Conservation (phyloP, 2,797 vertebrate species). For the Ibycter americanus region DNA sequence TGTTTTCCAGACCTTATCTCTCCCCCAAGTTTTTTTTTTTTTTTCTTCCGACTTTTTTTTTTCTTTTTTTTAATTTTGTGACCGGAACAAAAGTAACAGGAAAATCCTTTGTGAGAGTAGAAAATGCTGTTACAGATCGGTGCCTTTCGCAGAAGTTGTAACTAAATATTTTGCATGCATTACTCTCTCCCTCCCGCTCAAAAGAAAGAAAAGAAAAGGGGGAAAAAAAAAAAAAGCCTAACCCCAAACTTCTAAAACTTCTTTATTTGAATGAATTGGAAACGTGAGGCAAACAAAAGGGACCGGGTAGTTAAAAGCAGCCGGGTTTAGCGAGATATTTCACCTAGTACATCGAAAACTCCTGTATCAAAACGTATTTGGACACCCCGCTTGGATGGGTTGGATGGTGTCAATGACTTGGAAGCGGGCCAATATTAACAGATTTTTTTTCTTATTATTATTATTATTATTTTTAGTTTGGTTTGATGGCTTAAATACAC, state of each 20-base stretch:
- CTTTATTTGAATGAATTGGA: slow-evolving; percentile 17
- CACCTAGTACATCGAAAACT: neutral
- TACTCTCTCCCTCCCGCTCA: neutral
- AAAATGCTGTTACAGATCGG: slow-evolving; percentile 59
- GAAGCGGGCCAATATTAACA: neutral
- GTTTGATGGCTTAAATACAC: neutral
- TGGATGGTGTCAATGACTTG: slow-evolving; percentile 1
- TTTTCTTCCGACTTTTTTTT: slow-evolving; percentile 44
- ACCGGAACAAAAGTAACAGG: slow-evolving; percentile 74
- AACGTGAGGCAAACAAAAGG: slow-evolving; percentile 30
- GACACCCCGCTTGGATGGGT: neutral
- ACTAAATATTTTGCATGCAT: slow-evolving; percentile 56
- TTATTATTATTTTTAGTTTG: neutral
- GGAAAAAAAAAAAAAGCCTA: neutral
- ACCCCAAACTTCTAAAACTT: slow-evolving; percentile 15
- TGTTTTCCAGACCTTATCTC: slow-evolving; percentile 85
- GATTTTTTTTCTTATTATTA: neutral
- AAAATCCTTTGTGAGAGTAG: slow-evolving; percentile 71
- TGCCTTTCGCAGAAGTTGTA: slow-evolving; percentile 51
- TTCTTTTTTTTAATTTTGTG: slow-evolving; percentile 70
- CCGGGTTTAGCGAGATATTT: neutral
- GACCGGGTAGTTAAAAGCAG: neutral
- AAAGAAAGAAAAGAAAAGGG: neutral
- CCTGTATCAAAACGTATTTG: neutral
- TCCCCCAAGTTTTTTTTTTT: slow-evolving; percentile 68